These are phyloP conservation scores for Syngnathus rostellatus DNA, from an alignment of 2,797 vertebrate species.

Conservation along the genomic window DNA sequence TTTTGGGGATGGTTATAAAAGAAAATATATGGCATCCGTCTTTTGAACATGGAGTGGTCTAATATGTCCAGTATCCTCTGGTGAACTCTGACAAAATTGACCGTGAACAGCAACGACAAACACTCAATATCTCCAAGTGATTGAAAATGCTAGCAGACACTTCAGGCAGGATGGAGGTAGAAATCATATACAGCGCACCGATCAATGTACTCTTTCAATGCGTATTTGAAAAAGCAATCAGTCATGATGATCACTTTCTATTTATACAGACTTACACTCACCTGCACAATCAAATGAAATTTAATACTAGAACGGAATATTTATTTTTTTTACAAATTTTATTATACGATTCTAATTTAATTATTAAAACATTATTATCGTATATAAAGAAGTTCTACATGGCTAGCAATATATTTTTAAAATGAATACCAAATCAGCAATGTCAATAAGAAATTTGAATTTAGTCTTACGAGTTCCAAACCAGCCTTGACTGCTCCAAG, in stretches of 20 bases:
- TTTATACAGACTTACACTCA: neutral
- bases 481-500: conserved; percentile 18
- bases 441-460: too few relatives aligned
- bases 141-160: neutral
- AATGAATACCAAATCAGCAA: too few relatives aligned
- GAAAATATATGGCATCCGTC: neutral
- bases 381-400: too few relatives aligned
- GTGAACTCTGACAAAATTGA: neutral
- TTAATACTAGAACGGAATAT: neutral
- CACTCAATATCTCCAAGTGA: neutral
- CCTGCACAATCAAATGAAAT: neutral
- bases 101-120: neutral
- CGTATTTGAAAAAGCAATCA: neutral
- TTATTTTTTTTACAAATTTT: too few relatives aligned
- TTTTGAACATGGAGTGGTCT: neutral
- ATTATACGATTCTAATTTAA: neutral
- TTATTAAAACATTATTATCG: neutral
- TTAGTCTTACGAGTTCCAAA: neutral
- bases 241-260: neutral
- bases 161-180: neutral
- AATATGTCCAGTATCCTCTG: neutral
- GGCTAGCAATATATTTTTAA: too few relatives aligned
- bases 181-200: neutral
- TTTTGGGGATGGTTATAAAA: neutral
- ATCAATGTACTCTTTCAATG: neutral